Conservation (phyloP, 2,797 vertebrate species). For the Sebastes oblongus region DNA sequence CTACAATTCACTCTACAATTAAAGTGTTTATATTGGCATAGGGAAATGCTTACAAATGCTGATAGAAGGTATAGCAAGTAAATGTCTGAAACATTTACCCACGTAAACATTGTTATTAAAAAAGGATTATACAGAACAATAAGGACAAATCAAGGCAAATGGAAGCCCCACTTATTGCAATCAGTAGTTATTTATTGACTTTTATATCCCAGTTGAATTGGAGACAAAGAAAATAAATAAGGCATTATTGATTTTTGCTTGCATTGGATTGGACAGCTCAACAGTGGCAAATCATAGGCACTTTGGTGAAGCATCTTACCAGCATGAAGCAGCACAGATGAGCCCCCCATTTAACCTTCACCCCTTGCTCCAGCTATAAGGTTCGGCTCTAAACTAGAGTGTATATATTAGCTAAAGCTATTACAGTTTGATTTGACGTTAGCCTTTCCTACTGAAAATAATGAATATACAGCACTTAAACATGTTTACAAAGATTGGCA, state of each 20-base stretch:
- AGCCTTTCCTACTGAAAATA: not conserved
- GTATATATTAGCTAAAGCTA: conserved; percentile 32
- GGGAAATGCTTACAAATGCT: not conserved
- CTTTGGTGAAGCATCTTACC: not conserved
- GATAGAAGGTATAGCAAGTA: not conserved
- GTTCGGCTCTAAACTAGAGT: conserved; percentile 5
- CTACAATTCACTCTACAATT: too few species aligned
- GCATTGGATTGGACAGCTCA: not conserved
- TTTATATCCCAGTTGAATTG: conserved; percentile 45
- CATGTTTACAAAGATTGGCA: not conserved
- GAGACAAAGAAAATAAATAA: conserved; percentile 65
- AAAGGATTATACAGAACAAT: not conserved
- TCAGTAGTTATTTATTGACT: conserved; percentile 48
- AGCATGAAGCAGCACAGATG: conserved; percentile 4
- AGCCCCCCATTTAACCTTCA: not conserved
- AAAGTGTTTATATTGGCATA: not conserved
- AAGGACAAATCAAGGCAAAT: conserved; percentile 31
- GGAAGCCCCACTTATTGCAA: conserved; percentile 43
- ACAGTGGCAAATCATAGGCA: conserved; percentile 14
- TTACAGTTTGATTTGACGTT: conserved; percentile 9
- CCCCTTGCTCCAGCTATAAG: not conserved
- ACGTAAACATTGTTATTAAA: not conserved
- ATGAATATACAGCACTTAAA: not conserved
- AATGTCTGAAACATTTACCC: not conserved
- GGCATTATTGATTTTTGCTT: conserved; percentile 61